A percentile compares a stretch with the other conserved stretches of the same genome.
Conservation (phyloP, 2,888 invertebrate genomes). For the Brenthis hecate region DNA sequence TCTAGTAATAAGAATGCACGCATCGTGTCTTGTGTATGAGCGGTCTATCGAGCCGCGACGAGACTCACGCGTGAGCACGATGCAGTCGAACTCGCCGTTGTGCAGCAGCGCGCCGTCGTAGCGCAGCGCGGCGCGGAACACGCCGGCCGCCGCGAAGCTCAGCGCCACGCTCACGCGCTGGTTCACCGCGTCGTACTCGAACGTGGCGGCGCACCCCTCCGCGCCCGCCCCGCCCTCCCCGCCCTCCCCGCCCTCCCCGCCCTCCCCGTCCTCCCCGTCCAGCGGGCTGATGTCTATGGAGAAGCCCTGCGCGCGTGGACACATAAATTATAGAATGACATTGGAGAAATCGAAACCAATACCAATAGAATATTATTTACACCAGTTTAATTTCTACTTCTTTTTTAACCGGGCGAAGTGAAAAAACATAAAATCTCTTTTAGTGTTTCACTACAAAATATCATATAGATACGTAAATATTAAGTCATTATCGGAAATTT, state of each 20-base stretch:
- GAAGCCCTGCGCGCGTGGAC: slow-evolving; percentile 49
- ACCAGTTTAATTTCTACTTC: too few relatives aligned
- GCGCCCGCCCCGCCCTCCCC: slow-evolving; percentile 83
- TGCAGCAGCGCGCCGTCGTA: slow-evolving; percentile 89
- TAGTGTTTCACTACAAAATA: too few relatives aligned
- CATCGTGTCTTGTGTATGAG: too few relatives aligned
- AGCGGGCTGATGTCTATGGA: slow-evolving; percentile 78
- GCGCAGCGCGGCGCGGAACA: slow-evolving; percentile 90
- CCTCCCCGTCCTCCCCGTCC: slow-evolving; percentile 87
- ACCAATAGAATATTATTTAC: too few relatives aligned
- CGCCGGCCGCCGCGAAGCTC: slow-evolving; percentile 90
- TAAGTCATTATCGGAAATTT: too few relatives aligned
- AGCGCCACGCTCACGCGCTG: slow-evolving; percentile 90
- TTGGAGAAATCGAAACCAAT: too few relatives aligned
- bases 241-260: slow-evolving; percentile 82
- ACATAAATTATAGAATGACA: not conserved
- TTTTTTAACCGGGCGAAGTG: too few relatives aligned
- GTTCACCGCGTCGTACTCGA: slow-evolving; percentile 90
- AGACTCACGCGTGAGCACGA: slow-evolving; percentile 91
- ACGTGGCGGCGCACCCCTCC: slow-evolving; percentile 79
- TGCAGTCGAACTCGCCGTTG: slow-evolving; percentile 95
- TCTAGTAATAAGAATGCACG: too few relatives aligned
- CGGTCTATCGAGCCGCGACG: too few relatives aligned
- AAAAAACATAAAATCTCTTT: too few relatives aligned
- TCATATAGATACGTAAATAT: not conserved